Evolutionary conservation across 2,797 vertebrate genomes (phyloP).

Genomic region (Phrynocephalus forsythii): DNA sequence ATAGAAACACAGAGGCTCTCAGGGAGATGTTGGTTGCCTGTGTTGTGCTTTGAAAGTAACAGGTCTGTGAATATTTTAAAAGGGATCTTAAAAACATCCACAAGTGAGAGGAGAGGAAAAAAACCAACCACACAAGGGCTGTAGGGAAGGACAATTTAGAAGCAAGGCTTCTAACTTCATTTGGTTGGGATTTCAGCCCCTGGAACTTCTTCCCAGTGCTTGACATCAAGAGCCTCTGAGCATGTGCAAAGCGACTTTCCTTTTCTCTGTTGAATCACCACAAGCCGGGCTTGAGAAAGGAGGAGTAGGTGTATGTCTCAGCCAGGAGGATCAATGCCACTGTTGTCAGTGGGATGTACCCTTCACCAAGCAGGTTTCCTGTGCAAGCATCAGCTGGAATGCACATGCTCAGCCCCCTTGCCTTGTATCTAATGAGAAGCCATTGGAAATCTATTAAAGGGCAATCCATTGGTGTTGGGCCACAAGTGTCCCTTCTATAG

Average conservation of each 20-base stretch:
- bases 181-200: background rate
- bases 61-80: slow-evolving; percentile 33
- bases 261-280: too few species aligned
- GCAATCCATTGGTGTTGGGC: background rate
- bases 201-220: background rate
- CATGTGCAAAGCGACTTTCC: background rate
- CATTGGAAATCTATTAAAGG: background rate
- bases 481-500: background rate
- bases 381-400: slow-evolving; percentile 34
- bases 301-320: background rate
- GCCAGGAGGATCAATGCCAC: background rate
- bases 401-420: background rate
- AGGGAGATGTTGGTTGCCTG: slow-evolving; percentile 68
- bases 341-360: background rate
- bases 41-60: slow-evolving; percentile 46
- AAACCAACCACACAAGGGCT: too few species aligned
- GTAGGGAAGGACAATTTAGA: too few species aligned
- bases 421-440: background rate
- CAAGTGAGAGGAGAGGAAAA: background rate
- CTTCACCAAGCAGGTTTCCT: slow-evolving; percentile 6
- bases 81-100: background rate
- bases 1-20: slow-evolving; percentile 89
- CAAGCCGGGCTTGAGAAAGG: background rate
- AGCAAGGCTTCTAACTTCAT: background rate
- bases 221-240: background rate